These are phyloP conservation scores for Megaceryle maxima DNA, from an alignment of 2,113 vertebrate species.

Conservation along the genomic window DNA sequence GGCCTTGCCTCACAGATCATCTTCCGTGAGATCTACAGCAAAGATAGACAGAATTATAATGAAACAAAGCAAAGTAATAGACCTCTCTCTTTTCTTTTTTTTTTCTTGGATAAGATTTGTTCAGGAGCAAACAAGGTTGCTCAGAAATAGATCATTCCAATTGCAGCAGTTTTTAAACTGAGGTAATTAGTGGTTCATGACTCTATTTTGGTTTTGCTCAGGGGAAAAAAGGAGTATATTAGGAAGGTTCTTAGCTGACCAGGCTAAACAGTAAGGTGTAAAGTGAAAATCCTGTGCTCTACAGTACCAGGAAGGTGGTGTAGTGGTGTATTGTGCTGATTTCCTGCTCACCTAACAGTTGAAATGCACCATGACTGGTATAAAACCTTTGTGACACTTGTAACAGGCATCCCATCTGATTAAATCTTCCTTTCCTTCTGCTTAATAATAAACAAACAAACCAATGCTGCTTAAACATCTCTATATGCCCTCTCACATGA, in stretches of 20 bases:
- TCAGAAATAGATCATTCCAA: background rate
- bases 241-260: background rate
- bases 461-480: background rate
- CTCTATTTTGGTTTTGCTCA: background rate
- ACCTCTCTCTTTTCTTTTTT: background rate
- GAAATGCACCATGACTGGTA: background rate
- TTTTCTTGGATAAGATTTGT: background rate
- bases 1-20: background rate
- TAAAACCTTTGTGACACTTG: background rate
- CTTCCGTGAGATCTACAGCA: background rate
- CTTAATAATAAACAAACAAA: background rate
- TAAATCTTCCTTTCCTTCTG: background rate
- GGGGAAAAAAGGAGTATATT: background rate
- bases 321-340: background rate
- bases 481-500: accelerated
- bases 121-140: background rate
- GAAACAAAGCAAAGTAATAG: too few species aligned
- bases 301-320: accelerated
- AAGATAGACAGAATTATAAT: background rate
- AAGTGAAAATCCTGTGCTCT: background rate
- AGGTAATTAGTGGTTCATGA: background rate
- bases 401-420: background rate
- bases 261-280: background rate
- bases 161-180: background rate
- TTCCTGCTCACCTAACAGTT: accelerated